A percentile compares a stretch with the other conserved stretches of the same genome.
Evolutionary conservation across 2,797 vertebrate genomes (phyloP).

Genomic region (Gallinago solitaria): DNA sequence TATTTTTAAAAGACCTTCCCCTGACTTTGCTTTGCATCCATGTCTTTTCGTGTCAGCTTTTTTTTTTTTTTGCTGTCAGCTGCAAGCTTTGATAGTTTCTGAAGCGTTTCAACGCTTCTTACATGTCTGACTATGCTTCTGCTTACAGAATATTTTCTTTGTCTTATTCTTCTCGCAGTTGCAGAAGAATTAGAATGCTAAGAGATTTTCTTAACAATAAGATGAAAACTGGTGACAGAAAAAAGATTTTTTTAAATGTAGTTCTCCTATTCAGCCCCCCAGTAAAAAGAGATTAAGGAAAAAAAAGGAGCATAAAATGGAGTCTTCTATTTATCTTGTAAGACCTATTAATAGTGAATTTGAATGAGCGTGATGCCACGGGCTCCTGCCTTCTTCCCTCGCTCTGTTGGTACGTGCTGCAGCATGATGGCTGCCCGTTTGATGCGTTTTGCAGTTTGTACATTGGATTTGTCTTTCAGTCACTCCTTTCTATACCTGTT

Average conservation of each 20-base stretch:
- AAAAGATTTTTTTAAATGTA: background rate
- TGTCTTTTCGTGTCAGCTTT: background rate
- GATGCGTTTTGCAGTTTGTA: background rate
- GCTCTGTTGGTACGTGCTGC: background rate
- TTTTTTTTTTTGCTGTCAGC: background rate
- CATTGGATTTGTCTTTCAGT: background rate
- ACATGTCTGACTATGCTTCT: background rate
- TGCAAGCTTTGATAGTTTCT: background rate
- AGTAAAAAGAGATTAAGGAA: background rate
- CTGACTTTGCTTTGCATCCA: background rate
- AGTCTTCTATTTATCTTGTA: background rate
- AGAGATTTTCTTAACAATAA: background rate
- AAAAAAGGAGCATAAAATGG: background rate
- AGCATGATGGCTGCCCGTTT: background rate
- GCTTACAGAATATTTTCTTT: background rate
- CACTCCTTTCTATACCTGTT: background rate
- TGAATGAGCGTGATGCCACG: rapidly evolving
- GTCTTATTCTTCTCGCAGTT: background rate
- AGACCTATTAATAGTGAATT: background rate
- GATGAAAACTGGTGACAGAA: background rate
- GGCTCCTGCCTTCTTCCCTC: background rate
- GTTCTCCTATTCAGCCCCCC: background rate
- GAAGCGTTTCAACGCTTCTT: background rate
- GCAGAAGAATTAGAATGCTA: background rate
- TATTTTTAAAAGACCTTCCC: background rate